Evolutionary conservation across 2,113 vertebrate genomes (phyloP).

Genomic region (Struthidea cinerea): DNA sequence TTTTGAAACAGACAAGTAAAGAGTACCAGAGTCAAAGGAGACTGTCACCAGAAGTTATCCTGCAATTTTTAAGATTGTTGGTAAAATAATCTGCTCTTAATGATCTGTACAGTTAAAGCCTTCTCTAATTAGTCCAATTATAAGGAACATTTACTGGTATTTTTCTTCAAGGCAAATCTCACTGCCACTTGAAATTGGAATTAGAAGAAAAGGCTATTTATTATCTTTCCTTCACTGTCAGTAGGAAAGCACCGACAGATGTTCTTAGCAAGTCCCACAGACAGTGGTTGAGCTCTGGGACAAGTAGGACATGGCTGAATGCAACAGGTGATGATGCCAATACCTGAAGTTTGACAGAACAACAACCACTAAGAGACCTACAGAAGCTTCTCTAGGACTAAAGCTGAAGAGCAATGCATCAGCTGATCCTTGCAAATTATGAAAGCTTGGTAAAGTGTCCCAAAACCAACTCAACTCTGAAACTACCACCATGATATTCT

Average conservation of each 20-base stretch:
- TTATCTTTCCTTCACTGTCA: not conserved
- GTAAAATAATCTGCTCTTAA: not conserved
- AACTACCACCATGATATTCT: not conserved
- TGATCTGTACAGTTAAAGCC: not conserved
- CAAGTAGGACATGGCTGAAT: not conserved
- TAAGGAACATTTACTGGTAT: not conserved
- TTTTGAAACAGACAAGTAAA: not conserved
- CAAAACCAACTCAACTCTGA: not conserved
- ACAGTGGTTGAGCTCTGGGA: not conserved
- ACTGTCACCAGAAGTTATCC: not conserved
- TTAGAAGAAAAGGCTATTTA: not conserved
- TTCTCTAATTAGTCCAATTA: conserved; percentile 6
- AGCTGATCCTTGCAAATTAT: not conserved
- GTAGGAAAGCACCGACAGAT: not conserved
- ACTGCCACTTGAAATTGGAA: conserved; percentile 21
- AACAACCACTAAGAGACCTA: not conserved
- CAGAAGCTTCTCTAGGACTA: not conserved
- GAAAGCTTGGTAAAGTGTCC: not conserved
- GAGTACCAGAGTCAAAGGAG: not conserved
- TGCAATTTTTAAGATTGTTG: not conserved
- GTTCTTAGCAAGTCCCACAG: not conserved
- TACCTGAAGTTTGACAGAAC: not conserved
- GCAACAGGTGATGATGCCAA: not conserved
- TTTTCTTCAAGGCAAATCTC: conserved; percentile 24
- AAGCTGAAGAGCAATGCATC: not conserved